phyloP scores from a whole-genome alignment of 2,888 invertebrate genomes.

The Mimumesa dahlbomi region DNA sequence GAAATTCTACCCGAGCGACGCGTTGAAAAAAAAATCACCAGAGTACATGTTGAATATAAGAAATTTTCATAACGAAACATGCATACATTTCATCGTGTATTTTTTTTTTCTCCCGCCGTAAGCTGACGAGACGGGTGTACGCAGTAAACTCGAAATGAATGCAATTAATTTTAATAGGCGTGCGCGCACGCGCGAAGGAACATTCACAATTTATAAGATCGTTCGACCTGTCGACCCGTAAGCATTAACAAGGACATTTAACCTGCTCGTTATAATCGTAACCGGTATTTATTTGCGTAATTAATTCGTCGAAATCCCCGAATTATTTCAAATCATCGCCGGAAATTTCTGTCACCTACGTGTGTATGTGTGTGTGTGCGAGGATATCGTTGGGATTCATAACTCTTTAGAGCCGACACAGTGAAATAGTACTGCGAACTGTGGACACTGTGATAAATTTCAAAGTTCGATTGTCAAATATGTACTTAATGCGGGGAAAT shows the following conservation, averaged over 20 bases:
- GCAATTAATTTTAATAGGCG: constrained; percentile 26
- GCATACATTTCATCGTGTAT: too few relatives aligned
- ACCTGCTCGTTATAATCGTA: constrained; percentile 6
- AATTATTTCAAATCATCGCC: constrained; percentile 30
- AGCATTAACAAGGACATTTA: constrained; percentile 12
- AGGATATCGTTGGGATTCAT: constrained; percentile 21
- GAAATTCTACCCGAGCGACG: too few relatives aligned
- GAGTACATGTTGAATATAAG: too few relatives aligned
- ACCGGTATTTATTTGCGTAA: constrained; percentile 32
- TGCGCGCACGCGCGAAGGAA: too few relatives aligned
- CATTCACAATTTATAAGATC: not conserved
- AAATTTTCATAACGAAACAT: too few relatives aligned
- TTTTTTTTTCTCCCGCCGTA: too few relatives aligned
- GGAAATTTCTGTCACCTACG: not conserved
- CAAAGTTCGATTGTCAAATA: constrained; percentile 40
- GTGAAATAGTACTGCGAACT: constrained; percentile 26
- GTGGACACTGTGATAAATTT: constrained; percentile 29
- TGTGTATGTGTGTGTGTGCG: not conserved
- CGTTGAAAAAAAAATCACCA: too few relatives aligned
- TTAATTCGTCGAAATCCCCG: constrained; percentile 21
- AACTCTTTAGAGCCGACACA: constrained; percentile 31
- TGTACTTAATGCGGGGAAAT: constrained; percentile 9
- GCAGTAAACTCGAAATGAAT: constrained; percentile 18
- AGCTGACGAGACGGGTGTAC: not conserved
- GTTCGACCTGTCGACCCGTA: not conserved